These are phyloP conservation scores for Pseudonaja textilis DNA, from an alignment of 2,113 vertebrate species.

Conservation along the genomic window DNA sequence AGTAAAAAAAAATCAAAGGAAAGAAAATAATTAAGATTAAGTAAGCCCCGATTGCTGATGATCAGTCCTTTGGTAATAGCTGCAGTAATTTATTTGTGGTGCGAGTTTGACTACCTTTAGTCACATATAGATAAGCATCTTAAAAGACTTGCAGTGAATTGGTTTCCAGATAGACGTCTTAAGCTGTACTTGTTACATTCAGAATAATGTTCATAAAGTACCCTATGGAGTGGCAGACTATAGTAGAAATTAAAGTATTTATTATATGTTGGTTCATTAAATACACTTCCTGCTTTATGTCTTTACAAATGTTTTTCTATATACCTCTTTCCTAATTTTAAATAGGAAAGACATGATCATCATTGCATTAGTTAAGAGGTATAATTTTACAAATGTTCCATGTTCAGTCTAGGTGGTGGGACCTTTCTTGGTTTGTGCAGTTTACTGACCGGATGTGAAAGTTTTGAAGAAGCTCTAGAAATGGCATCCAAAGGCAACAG, in stretches of 20 bases:
- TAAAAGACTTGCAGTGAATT: neutral
- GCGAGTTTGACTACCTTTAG: neutral
- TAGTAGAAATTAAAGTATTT: neutral
- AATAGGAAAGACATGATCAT: neutral
- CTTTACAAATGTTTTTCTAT: neutral
- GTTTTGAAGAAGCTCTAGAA: constrained; percentile 82
- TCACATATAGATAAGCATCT: neutral
- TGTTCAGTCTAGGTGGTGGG: constrained; percentile 78
- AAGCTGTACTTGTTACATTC: neutral
- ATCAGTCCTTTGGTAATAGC: neutral
- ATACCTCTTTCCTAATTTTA: neutral
- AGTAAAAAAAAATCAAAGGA: neutral
- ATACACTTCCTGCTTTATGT: neutral
- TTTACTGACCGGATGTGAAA: constrained; percentile 81
- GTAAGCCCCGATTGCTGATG: neutral
- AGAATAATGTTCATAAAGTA: neutral
- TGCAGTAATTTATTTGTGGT: neutral
- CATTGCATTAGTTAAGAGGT: neutral
- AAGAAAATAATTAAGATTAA: neutral
- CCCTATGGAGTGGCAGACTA: neutral
- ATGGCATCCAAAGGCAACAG: constrained; percentile 83
- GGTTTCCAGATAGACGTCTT: neutral
- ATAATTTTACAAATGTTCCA: constrained; percentile 9
- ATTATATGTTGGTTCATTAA: neutral
- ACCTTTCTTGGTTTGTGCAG: constrained; percentile 81